phyloP scores from a whole-genome alignment of 2,797 vertebrate species.

The Pachyuromys duprasi region DNA sequence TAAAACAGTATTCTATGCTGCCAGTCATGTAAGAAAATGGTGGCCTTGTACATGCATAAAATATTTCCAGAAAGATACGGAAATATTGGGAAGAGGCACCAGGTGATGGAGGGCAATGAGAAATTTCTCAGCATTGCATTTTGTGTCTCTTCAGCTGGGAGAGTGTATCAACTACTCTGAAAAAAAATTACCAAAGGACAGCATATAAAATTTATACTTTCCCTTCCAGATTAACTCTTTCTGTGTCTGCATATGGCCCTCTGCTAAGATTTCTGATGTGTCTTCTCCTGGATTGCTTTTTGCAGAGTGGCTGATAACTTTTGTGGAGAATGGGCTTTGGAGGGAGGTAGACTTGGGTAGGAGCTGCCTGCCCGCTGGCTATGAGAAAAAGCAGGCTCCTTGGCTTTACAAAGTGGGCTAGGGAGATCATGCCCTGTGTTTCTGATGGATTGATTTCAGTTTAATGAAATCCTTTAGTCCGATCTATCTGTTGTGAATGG shows the following conservation, averaged over 20 bases:
- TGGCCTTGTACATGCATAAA: background rate
- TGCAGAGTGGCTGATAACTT: background rate
- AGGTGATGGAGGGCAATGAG: background rate
- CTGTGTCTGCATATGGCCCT: background rate
- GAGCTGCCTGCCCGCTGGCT: background rate
- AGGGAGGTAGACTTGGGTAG: background rate
- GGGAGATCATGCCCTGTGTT: background rate
- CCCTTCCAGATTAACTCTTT: background rate
- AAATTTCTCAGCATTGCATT: background rate
- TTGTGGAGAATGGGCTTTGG: background rate
- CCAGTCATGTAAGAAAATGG: background rate
- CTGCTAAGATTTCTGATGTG: background rate
- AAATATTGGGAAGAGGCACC: background rate
- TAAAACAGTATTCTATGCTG: background rate
- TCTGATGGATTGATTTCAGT: background rate
- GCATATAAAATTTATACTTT: background rate
- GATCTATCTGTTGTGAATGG: background rate
- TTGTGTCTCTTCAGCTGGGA: slow-evolving; percentile 24
- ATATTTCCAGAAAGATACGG: slow-evolving; percentile 3
- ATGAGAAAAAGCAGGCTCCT: background rate
- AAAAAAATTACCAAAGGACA: background rate
- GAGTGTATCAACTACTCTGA: background rate
- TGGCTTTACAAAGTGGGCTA: background rate
- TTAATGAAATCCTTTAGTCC: background rate
- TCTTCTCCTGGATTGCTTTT: slow-evolving; percentile 5